Conservation (phyloP, 2,113 vertebrate species). For the Caloenas nicobarica region DNA sequence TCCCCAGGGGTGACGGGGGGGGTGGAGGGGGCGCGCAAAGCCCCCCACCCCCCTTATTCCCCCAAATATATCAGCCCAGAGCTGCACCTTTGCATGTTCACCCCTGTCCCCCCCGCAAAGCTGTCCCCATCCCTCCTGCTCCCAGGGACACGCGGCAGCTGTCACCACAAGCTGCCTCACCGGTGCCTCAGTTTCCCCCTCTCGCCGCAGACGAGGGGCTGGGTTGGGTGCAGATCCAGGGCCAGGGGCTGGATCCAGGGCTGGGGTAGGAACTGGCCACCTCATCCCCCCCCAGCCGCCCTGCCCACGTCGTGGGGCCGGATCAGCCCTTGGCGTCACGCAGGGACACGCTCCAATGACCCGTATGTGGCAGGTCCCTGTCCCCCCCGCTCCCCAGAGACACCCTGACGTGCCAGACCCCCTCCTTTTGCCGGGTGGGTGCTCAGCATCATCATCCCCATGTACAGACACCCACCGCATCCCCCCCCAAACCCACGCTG, state of each 20-base stretch:
- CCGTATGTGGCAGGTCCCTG: fast-evolving
- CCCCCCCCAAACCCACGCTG: fast-evolving
- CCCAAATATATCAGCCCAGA: neutral
- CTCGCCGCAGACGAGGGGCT: too few species aligned
- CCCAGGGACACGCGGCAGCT: fast-evolving
- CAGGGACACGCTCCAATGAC: neutral
- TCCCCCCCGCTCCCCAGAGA: neutral
- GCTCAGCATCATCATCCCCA: neutral
- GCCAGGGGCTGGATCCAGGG: neutral
- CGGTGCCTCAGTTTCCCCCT: neutral
- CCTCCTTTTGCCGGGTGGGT: fast-evolving
- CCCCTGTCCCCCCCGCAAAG: neutral
- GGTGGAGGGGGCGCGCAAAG: neutral
- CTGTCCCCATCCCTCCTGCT: neutral
- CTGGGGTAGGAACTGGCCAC: neutral
- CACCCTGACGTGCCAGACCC: neutral
- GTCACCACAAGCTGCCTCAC: neutral
- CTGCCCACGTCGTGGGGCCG: fast-evolving
- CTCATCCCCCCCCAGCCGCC: neutral
- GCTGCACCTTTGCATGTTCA: fast-evolving
- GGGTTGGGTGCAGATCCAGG: fast-evolving
- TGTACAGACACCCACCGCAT: neutral
- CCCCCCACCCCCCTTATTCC: neutral
- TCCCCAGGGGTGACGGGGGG: neutral
- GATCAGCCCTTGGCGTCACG: fast-evolving